These are phyloP conservation scores for Takifugu rubripes DNA, from an alignment of 2,797 vertebrate species.

Conservation along the genomic window DNA sequence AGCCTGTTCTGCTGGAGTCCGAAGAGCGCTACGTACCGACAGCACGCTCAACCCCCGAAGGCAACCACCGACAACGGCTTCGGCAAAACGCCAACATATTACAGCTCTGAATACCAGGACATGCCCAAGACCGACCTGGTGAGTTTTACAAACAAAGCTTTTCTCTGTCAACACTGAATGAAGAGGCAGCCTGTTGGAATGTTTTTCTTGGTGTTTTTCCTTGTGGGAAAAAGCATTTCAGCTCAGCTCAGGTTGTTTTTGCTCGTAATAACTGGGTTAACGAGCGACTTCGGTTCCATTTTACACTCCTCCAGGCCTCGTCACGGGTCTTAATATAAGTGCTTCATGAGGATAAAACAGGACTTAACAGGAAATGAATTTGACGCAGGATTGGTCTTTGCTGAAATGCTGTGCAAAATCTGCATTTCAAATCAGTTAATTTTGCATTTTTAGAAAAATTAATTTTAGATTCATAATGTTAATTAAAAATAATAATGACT, in stretches of 20 bases:
- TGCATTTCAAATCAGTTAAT: too few species aligned
- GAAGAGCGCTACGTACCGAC: conserved; percentile 91
- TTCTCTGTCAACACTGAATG: background rate
- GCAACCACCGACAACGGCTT: conserved; percentile 64
- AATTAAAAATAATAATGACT: too few species aligned
- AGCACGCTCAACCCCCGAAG: conserved; percentile 87
- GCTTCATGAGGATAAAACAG: background rate
- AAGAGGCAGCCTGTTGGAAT: background rate
- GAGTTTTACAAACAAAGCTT: conserved; percentile 42
- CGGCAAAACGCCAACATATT: conserved; percentile 71
- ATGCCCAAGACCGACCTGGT: conserved; percentile 86
- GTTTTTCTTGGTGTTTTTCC: background rate
- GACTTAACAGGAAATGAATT: background rate
- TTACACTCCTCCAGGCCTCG: background rate
- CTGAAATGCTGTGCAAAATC: too few species aligned
- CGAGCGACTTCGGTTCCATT: too few species aligned
- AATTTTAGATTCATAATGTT: too few species aligned
- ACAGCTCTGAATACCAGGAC: conserved; percentile 85
- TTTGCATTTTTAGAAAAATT: too few species aligned
- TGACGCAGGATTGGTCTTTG: too few species aligned
- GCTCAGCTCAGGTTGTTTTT: too few species aligned
- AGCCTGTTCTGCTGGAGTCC: conserved; percentile 96
- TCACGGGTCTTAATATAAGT: background rate
- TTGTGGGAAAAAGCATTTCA: too few species aligned
- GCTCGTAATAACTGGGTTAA: too few species aligned